Evolutionary conservation across 2,113 vertebrate species (phyloP).

Genomic region (Tyrannus savana): DNA sequence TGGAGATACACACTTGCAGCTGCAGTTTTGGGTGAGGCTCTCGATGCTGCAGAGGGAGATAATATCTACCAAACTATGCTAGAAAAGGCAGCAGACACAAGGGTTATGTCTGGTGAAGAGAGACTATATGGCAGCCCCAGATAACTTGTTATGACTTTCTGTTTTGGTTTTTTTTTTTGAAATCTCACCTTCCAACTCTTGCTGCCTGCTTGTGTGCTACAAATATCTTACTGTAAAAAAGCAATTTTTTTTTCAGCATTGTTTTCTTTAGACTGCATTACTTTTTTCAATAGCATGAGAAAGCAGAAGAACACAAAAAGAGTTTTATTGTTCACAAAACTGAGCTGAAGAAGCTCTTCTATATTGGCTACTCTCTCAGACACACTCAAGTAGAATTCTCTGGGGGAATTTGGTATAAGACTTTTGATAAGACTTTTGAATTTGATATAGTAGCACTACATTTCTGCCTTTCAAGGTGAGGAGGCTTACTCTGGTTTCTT

Average conservation of each 20-base stretch:
- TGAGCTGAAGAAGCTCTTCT: background rate
- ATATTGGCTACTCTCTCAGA: background rate
- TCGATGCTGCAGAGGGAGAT: background rate
- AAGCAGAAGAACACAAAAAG: background rate
- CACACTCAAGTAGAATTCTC: background rate
- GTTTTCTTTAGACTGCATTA: background rate
- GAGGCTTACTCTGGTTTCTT: background rate
- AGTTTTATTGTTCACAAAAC: background rate
- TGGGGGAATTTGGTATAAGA: background rate
- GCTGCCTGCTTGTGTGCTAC: background rate
- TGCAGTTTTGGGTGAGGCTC: background rate
- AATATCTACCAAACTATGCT: background rate
- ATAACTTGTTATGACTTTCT: background rate
- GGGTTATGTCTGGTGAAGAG: background rate
- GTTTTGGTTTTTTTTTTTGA: background rate
- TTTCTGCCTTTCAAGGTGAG: background rate
- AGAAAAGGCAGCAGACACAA: background rate
- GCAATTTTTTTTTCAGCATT: background rate
- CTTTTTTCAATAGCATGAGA: background rate
- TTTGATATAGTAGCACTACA: background rate
- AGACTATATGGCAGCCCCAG: fast-evolving
- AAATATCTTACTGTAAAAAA: background rate
- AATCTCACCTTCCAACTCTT: background rate
- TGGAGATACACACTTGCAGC: background rate
- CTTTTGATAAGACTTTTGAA: background rate